Percentiles rank a stretch among this genome's conserved stretches.
Conservation (phyloP, 2,797 vertebrate genomes). For the Darevskia nairensis region DNA sequence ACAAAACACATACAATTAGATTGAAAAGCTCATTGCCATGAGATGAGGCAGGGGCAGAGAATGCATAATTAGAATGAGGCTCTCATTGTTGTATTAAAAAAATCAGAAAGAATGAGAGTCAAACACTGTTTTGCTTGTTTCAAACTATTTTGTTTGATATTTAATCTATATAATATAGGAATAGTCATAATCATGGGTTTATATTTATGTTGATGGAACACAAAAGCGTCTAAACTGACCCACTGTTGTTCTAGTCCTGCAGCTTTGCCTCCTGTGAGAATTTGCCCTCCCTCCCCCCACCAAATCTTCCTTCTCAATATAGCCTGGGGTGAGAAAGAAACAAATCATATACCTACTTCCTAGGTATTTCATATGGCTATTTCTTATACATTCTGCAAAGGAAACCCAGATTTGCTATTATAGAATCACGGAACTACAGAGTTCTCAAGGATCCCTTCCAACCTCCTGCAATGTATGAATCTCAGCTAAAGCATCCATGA, state of each 20-base stretch:
- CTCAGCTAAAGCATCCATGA: too few relatives aligned
- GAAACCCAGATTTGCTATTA: neutral
- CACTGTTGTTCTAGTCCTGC: neutral
- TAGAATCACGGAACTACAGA: too few relatives aligned
- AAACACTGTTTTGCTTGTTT: neutral
- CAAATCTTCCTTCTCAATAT: neutral
- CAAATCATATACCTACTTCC: neutral
- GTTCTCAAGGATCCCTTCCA: too few relatives aligned
- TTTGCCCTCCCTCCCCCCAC: neutral
- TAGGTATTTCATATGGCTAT: neutral
- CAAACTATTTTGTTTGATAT: neutral
- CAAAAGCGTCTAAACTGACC: neutral
- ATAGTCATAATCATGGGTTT: neutral
- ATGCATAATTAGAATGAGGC: constrained; percentile 19
- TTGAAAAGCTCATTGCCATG: constrained; percentile 21
- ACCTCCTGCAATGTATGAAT: too few relatives aligned
- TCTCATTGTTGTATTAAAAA: neutral
- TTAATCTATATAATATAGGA: neutral
- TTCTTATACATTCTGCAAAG: neutral
- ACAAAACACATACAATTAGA: constrained; percentile 32
- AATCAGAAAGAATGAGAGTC: neutral
- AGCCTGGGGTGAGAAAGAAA: too few relatives aligned
- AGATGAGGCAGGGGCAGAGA: constrained; percentile 6
- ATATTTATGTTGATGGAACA: neutral
- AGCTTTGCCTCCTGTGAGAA: neutral